Base-by-base conservation (phyloP, 2,113 vertebrate genomes). In the Enhydra lutris region DNA sequence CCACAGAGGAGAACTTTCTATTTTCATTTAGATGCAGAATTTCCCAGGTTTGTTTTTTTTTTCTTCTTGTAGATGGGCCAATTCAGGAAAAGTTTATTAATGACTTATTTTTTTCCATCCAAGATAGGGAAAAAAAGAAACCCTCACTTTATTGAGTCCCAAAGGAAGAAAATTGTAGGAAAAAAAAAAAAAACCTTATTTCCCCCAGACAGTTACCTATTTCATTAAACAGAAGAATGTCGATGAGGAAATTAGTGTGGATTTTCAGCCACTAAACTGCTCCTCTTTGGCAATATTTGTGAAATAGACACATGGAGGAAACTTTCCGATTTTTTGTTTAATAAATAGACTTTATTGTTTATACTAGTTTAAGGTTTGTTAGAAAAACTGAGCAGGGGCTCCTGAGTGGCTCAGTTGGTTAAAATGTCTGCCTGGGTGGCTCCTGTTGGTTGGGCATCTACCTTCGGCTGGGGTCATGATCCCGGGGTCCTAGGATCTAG, bases 151-250 rank as follows among this genome's bases (percentile, higher is more conserved):
- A 15, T 42, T 91, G 57, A 57, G n/a, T 55, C n/a, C 45, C 34
- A 31, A 59, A 94, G 47, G 24, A 91, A 52, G 26, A 79, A 91
- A 91, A 80, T 21, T 11, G 0, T 86, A 9, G 24, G 39, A 5
- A 1, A 50, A 50, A 50, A 24, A 76, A 71, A 29, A 50, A 50
- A 17, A 15, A 52, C 50, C 15, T 17, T 47, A 9, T 67, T 39
- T 31, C 4, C 67, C 65, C 67, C 7, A 20, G 6, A 79, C 79
- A 29, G 3, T 89, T 89, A 80, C 24, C 7, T 85, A 89, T 7
- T 79, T 93, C 85, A 65, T 91, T 71, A 92, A 94, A 78, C 7
- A 97, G 57, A 94, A 92, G 45, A 81, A 36, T 80, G 34, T 13
- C n/a, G 76, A 8, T 80, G 87, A 97, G 47, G 91, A 92, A 82